Percentiles rank a stretch among this genome's conserved stretches.
phyloP scores from a whole-genome alignment of 1,140 invertebrate genomes.

The Babylonia areolata region DNA sequence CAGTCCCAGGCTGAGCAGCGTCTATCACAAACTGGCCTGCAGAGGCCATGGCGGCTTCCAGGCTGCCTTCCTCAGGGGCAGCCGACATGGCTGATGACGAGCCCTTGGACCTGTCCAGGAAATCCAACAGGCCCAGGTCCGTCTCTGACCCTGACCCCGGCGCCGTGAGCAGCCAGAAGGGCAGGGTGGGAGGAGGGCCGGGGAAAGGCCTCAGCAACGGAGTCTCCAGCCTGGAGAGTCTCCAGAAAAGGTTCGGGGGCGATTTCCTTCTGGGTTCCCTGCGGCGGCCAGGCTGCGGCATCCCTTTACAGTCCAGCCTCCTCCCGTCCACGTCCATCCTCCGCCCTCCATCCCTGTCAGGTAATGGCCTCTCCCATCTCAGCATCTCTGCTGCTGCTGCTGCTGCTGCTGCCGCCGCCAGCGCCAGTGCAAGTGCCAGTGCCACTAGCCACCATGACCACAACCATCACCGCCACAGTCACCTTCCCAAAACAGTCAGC shows the following conservation, averaged over 20 bases:
- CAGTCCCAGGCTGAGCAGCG: background rate
- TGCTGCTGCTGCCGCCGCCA: conserved; percentile 2
- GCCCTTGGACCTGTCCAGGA: conserved; percentile 68
- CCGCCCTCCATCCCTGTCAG: background rate
- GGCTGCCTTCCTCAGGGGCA: conserved; percentile 29
- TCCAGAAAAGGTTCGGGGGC: conserved; percentile 69
- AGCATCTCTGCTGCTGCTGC: conserved; percentile 13
- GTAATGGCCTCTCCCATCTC: conserved; percentile 28
- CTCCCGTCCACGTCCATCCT: conserved; percentile 26
- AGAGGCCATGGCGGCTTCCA: conserved; percentile 31
- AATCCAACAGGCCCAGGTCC: conserved; percentile 41
- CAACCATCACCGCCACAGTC: background rate
- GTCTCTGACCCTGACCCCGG: background rate
- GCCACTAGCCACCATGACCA: conserved; percentile 8
- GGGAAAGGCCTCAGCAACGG: conserved; percentile 44
- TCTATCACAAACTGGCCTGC: conserved; percentile 30
- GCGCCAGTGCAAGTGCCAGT: conserved; percentile 6
- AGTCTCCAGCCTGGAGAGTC: conserved; percentile 67
- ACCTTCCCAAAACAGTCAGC: background rate
- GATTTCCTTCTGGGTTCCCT: conserved; percentile 58
- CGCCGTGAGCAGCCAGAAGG: background rate
- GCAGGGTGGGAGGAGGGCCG: background rate
- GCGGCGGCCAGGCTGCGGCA: conserved; percentile 49
- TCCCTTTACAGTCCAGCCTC: conserved; percentile 47
- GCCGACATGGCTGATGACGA: conserved; percentile 54